A percentile compares a stretch with the other conserved stretches of the same genome.
phyloP scores from a whole-genome alignment of 2,888 invertebrate genomes.

The Drosophila mercatorum region DNA sequence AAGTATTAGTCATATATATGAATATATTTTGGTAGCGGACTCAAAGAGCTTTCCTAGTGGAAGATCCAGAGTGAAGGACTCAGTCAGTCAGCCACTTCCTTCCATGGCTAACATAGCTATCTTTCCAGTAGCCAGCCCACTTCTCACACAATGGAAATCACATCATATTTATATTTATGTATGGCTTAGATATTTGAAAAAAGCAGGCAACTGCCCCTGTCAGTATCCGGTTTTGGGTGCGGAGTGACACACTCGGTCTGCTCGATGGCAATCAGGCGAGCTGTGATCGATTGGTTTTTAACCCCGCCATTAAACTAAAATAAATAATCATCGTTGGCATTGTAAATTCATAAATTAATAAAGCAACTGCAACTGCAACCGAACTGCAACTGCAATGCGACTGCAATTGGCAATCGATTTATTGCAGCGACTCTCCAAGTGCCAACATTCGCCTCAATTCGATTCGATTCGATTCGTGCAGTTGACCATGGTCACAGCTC shows the following conservation, averaged over 20 bases:
- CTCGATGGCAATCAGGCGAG: constrained; percentile 40
- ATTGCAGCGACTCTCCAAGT: constrained; percentile 38
- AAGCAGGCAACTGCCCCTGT: constrained; percentile 22
- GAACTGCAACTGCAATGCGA: constrained; percentile 46
- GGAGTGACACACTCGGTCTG: constrained; percentile 40
- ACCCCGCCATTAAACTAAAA: constrained; percentile 64
- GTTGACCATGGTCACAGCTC: constrained; percentile 32
- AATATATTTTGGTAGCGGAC: too few species aligned
- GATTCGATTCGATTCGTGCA: constrained; percentile 27
- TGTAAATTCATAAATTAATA: constrained; percentile 74
- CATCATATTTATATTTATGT: constrained; percentile 1
- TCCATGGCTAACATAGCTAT: not conserved
- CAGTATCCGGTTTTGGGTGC: constrained; percentile 23
- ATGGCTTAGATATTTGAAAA: constrained; percentile 3
- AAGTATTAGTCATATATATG: not conserved
- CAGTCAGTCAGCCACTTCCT: too few species aligned
- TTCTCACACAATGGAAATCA: not conserved
- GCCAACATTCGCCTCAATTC: constrained; percentile 7
- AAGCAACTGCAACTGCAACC: constrained; percentile 45
- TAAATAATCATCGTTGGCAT: constrained; percentile 71
- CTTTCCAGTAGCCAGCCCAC: not conserved
- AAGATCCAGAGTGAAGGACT: too few species aligned
- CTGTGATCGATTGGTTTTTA: constrained; percentile 77
- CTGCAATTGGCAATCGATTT: constrained; percentile 59
- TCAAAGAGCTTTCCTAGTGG: too few species aligned